phyloP scores from a whole-genome alignment of 1,140 invertebrate species.

The Diabrotica undecimpunctata region DNA sequence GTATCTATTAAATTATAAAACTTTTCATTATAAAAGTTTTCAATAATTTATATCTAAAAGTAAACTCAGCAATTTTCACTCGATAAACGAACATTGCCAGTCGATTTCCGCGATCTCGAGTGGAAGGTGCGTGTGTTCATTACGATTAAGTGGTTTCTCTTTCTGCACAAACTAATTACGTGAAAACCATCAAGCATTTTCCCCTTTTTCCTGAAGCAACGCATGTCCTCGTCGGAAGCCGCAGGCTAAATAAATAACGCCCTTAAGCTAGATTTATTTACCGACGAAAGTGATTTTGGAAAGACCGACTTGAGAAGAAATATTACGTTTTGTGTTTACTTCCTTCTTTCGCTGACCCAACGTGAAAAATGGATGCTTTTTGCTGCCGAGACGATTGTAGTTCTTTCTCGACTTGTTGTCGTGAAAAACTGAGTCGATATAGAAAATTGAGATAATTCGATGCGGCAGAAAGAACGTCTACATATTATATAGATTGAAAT shows the following conservation, averaged over 20 bases:
- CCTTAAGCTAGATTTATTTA: conserved; percentile 2
- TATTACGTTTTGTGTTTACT: not conserved
- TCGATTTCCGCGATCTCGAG: too few relatives aligned
- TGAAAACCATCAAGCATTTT: not conserved
- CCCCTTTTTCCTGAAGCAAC: not conserved
- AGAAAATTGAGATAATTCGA: too few relatives aligned
- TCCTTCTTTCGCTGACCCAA: not conserved
- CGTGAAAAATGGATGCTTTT: not conserved
- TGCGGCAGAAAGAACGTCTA: too few relatives aligned
- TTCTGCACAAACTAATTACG: conserved; percentile 2
- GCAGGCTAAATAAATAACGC: not conserved
- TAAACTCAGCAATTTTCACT: too few relatives aligned
- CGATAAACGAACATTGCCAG: too few relatives aligned
- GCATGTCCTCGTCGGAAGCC: not conserved
- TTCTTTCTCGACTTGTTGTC: too few relatives aligned
- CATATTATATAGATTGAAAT: too few relatives aligned
- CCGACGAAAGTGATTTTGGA: not conserved
- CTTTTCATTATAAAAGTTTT: too few relatives aligned
- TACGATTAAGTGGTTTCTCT: not conserved
- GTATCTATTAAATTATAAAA: too few relatives aligned
- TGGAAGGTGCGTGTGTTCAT: not conserved
- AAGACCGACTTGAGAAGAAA: not conserved
- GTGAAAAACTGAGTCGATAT: too few relatives aligned
- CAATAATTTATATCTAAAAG: too few relatives aligned
- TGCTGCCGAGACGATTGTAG: not conserved